A percentile compares a stretch with the other conserved stretches of the same genome.
Conservation (phyloP, 1,140 invertebrate genomes). For the Procambarus virginalis region DNA sequence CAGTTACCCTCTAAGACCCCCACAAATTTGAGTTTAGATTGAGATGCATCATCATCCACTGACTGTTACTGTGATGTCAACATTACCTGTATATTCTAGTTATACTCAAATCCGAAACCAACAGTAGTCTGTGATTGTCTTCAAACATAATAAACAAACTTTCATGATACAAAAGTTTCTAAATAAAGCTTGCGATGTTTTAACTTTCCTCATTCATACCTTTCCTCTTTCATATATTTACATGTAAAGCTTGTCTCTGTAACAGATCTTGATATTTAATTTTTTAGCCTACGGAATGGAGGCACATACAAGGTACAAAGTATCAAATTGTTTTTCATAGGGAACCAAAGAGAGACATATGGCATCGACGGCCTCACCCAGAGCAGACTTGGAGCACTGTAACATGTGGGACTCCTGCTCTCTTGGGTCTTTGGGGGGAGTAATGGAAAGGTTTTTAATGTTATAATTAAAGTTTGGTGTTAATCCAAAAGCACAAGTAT, state of each 20-base stretch:
- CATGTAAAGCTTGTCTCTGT: slow-evolving; percentile 43
- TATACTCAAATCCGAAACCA: slow-evolving; percentile 62
- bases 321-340: slow-evolving; percentile 49
- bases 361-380: not conserved
- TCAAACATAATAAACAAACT: slow-evolving; percentile 41
- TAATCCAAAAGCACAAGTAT: slow-evolving; percentile 34
- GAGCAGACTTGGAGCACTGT: not conserved
- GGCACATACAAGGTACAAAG: slow-evolving; percentile 62
- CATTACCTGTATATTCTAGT: slow-evolving; percentile 67
- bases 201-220: slow-evolving; percentile 59
- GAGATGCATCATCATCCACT: slow-evolving; percentile 57
- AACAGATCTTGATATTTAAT: slow-evolving; percentile 38
- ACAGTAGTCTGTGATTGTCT: slow-evolving; percentile 65
- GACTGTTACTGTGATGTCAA: slow-evolving; percentile 67
- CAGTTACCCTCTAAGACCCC: slow-evolving; percentile 59
- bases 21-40: slow-evolving; percentile 23
- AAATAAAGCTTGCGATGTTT: slow-evolving; percentile 59
- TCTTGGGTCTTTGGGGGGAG: not conserved
- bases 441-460: slow-evolving; percentile 10
- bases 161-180: slow-evolving; percentile 63
- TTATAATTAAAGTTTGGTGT: slow-evolving; percentile 5
- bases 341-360: slow-evolving; percentile 46
- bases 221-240: slow-evolving; percentile 37
- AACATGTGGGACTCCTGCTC: not conserved
- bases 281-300: slow-evolving; percentile 51